Evolutionary conservation across 2,113 vertebrate genomes (phyloP), one percentile per base, ranked within the genome.

Genomic region (Pyxicephalus adspersus): DNA sequence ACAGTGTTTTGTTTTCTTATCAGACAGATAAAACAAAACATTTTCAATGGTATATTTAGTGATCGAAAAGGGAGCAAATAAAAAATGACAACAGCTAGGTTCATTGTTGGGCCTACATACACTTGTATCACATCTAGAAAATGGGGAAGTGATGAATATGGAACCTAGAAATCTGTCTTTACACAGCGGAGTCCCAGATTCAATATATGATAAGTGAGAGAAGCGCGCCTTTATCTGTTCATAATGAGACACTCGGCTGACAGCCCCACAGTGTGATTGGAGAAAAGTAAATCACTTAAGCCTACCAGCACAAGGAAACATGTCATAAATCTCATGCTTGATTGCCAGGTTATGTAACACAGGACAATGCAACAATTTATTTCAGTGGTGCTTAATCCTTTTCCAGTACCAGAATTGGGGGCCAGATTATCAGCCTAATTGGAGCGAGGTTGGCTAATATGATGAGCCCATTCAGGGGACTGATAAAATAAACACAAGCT

Each of bases 201-300:
- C 38, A 45, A 8, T 45, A 13, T 45, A 6, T 45, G 38, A 45
- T 45, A 45, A 45, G 38, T 45, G 38, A 9, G 38, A 45, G 16
- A 29, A 31, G 64, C 7, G 28, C 18, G 64, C n/a, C 64, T 31
- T 26, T 25, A 19, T 29, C 18, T 29, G 28, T 65, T 25, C 23
- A 15, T 65, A 65, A 65, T 65, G 26, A 65, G 64, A 65, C 64
- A 31, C 28, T 29, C 64, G 5, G 19, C 76, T 28, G 11, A 64
- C 45, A 70, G 16, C 15, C 38, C 74, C 15, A 18, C 2, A 65
- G 13, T 77, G 64, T 57, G 63, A 78, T 78, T 57, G 64, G 55
- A 25, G 71, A 58, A 16, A 26, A 51, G 66, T 68, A 73, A 57
- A 72, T 73, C 50, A 52, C 54, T 51, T 78, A 78, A 78, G 34